Evolutionary conservation across 2,888 invertebrate species (phyloP).

Genomic region (Cerastoderma edule): DNA sequence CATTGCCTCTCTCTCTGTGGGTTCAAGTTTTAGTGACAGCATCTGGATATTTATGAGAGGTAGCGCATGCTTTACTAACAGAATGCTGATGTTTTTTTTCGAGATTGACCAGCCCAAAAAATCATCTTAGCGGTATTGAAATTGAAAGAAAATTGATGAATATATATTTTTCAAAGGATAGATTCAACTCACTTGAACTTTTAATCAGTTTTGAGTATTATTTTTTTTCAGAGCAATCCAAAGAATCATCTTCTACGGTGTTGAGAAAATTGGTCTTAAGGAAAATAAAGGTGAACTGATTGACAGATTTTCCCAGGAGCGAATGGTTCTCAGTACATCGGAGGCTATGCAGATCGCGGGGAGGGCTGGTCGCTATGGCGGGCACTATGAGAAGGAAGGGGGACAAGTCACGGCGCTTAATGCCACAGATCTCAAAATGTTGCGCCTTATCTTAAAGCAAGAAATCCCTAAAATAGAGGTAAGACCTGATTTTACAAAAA

Average conservation of each 20-base stretch:
- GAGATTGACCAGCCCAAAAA: no score
- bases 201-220: no score
- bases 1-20: no score
- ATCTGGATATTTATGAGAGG: no score
- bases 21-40: no score
- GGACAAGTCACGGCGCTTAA: conserved; percentile 93
- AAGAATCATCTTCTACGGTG: conserved; percentile 93
- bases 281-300: conserved; percentile 86
- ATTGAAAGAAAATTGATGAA: no score
- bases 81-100: no score
- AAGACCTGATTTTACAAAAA: neutral
- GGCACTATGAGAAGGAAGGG: conserved; percentile 85
- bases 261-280: neutral
- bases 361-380: conserved; percentile 88
- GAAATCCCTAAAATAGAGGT: conserved; percentile 1
- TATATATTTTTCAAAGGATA: no score
- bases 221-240: conserved; percentile 93
- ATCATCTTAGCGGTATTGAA: no score
- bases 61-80: no score
- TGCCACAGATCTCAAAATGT: conserved; percentile 91
- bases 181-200: no score
- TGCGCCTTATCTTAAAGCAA: conserved; percentile 82
- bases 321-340: conserved; percentile 91
- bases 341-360: conserved; percentile 98
- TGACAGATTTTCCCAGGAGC: conserved; percentile 88